Conservation (phyloP, 2,888 invertebrate genomes). For the Antitype chi region DNA sequence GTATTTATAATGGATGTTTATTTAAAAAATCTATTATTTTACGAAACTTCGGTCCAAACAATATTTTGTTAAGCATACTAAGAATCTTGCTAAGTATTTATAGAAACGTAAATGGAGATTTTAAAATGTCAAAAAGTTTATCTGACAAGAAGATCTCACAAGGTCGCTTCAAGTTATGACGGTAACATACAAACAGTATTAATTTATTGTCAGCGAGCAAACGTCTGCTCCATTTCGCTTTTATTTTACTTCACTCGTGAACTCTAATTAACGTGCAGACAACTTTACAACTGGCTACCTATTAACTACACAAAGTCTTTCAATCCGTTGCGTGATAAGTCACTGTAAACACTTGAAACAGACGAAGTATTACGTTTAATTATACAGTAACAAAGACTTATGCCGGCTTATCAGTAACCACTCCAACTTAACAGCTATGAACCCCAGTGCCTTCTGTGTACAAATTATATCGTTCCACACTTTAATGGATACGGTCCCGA, state of each 20-base stretch:
- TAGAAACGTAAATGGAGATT: neutral
- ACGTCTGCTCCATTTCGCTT: slow-evolving; percentile 27
- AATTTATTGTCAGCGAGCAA: slow-evolving; percentile 37
- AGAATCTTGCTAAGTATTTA: neutral
- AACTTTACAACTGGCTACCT: slow-evolving; percentile 54
- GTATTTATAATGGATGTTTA: slow-evolving; percentile 22
- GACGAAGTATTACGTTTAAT: slow-evolving; percentile 85
- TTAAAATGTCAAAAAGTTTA: neutral
- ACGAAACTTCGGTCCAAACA: slow-evolving; percentile 3
- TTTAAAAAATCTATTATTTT: slow-evolving; percentile 20
- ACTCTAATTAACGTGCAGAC: slow-evolving; percentile 57
- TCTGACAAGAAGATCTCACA: neutral
- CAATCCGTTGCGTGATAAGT: slow-evolving; percentile 80
- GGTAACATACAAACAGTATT: slow-evolving; percentile 23
- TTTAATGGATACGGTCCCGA: slow-evolving; percentile 68
- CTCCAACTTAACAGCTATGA: slow-evolving; percentile 69
- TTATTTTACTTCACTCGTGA: slow-evolving; percentile 47
- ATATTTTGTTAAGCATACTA: neutral
- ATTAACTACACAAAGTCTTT: slow-evolving; percentile 64
- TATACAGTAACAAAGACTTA: slow-evolving; percentile 81
- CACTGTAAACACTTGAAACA: slow-evolving; percentile 81
- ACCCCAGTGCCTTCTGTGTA: slow-evolving; percentile 67
- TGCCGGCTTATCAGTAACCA: slow-evolving; percentile 76
- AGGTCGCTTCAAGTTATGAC: slow-evolving; percentile 9
- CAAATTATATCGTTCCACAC: slow-evolving; percentile 74